Evolutionary conservation across 2,888 invertebrate species (phyloP).

Genomic region (Cryptophagus acutangulus): DNA sequence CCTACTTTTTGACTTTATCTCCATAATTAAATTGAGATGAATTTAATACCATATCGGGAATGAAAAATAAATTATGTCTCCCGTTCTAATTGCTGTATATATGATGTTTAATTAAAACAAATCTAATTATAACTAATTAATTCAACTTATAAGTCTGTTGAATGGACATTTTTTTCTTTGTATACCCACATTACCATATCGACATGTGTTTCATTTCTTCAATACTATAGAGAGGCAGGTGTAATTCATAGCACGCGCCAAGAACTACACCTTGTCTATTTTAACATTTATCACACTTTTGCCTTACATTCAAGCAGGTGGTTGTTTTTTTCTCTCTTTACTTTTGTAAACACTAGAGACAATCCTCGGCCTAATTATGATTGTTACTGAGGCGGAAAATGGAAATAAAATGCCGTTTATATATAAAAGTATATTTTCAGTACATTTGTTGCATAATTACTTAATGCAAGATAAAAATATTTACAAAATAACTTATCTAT

Average conservation of each 20-base stretch:
- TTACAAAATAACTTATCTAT: conserved; percentile 24
- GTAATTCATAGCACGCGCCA: conserved; percentile 36
- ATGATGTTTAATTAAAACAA: too few species aligned
- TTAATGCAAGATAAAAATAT: conserved; percentile 26
- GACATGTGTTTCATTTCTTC: conserved; percentile 34
- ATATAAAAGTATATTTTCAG: conserved; percentile 4
- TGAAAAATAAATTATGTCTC: too few species aligned
- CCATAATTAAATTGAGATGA: too few species aligned
- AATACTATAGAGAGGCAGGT: conserved; percentile 21
- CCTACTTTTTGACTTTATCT: too few species aligned
- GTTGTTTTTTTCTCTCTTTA: too few species aligned
- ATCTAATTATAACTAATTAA: too few species aligned
- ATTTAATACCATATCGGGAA: too few species aligned
- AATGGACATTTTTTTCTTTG: conserved; percentile 15
- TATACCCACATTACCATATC: conserved; percentile 38
- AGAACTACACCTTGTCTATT: conserved; percentile 39
- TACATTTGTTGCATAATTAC: conserved; percentile 14
- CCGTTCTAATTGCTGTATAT: too few species aligned
- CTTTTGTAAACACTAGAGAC: too few species aligned
- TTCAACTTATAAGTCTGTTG: too few species aligned
- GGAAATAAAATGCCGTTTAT: not conserved
- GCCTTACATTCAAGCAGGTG: conserved; percentile 26
- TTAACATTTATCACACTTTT: conserved; percentile 32
- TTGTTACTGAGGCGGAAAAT: not conserved
- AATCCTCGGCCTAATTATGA: not conserved